These are phyloP conservation scores for Penaeus vannamei DNA, from an alignment of 1,140 invertebrate species.

Conservation along the genomic window DNA sequence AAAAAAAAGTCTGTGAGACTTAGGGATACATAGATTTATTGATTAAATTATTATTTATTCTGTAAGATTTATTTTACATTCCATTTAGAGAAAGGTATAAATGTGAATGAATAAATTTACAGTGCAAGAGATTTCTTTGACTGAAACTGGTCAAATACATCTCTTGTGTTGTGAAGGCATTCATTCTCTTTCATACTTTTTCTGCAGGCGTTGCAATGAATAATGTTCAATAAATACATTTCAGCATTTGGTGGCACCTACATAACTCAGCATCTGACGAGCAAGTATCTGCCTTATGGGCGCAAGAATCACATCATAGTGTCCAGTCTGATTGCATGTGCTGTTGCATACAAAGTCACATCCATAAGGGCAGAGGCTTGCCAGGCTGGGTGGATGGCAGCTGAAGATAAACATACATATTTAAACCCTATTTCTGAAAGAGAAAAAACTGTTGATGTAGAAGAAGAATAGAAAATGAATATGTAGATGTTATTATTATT, in stretches of 20 bases:
- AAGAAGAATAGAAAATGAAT: background rate
- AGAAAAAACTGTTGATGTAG: conserved; percentile 32
- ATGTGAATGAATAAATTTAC: too few species aligned
- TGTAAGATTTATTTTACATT: background rate
- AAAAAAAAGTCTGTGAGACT: background rate
- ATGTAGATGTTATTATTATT: background rate
- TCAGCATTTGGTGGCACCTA: conserved; percentile 73
- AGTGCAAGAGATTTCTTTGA: too few species aligned
- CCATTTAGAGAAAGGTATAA: too few species aligned
- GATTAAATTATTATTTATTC: background rate
- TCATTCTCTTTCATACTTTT: too few species aligned
- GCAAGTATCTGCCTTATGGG: conserved; percentile 71
- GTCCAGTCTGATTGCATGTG: conserved; percentile 71
- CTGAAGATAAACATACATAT: conserved; percentile 73
- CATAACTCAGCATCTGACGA: conserved; percentile 72
- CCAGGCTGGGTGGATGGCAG: conserved; percentile 74
- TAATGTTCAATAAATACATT: conserved; percentile 32
- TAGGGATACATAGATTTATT: background rate
- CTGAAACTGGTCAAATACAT: too few species aligned
- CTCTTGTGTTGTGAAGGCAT: too few species aligned
- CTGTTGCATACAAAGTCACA: conserved; percentile 72
- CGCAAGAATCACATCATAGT: conserved; percentile 71
- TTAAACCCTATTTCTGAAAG: conserved; percentile 68
- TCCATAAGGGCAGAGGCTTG: conserved; percentile 72
- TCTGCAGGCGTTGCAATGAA: too few species aligned